A percentile compares a stretch with the other conserved stretches of the same genome.
Evolutionary conservation across 2,797 vertebrate species (phyloP).

Genomic region (Hylomyscus alleni): DNA sequence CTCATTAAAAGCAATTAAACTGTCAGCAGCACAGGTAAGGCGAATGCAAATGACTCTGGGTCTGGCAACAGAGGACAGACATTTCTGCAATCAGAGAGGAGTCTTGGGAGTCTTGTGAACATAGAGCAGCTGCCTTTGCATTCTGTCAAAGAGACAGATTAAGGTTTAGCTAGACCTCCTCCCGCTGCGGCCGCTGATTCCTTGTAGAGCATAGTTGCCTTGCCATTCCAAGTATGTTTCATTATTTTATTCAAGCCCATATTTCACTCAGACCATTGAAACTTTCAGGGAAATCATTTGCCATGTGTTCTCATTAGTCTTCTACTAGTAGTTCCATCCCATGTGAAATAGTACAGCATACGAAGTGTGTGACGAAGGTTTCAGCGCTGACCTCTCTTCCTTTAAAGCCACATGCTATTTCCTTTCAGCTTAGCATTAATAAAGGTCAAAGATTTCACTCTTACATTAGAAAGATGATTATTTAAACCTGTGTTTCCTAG

Average conservation of each 20-base stretch:
- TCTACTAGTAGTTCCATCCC: neutral
- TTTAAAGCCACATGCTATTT: neutral
- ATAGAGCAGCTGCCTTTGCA: neutral
- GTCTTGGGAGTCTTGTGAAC: neutral
- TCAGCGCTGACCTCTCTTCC: neutral
- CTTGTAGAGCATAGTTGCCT: slow-evolving; percentile 10
- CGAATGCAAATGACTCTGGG: slow-evolving; percentile 61
- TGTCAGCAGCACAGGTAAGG: slow-evolving; percentile 38
- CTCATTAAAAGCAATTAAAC: slow-evolving; percentile 69
- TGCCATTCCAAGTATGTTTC: slow-evolving; percentile 40
- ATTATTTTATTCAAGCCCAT: slow-evolving; percentile 41
- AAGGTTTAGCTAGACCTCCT: slow-evolving; percentile 59
- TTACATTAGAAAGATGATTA: slow-evolving; percentile 26
- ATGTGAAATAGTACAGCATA: neutral
- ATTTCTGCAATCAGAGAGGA: slow-evolving; percentile 24
- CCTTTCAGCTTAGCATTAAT: neutral
- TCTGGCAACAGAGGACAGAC: slow-evolving; percentile 39
- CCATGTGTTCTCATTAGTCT: slow-evolving; percentile 49
- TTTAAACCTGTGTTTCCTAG: neutral
- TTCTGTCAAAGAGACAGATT: slow-evolving; percentile 77
- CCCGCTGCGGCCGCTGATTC: slow-evolving; percentile 16
- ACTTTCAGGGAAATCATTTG: slow-evolving; percentile 63
- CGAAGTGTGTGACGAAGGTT: neutral
- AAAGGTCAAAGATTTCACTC: slow-evolving; percentile 9
- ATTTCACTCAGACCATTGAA: slow-evolving; percentile 56